Base-by-base conservation (phyloP, 2,113 vertebrate species). In the Vireo altiloquus region DNA sequence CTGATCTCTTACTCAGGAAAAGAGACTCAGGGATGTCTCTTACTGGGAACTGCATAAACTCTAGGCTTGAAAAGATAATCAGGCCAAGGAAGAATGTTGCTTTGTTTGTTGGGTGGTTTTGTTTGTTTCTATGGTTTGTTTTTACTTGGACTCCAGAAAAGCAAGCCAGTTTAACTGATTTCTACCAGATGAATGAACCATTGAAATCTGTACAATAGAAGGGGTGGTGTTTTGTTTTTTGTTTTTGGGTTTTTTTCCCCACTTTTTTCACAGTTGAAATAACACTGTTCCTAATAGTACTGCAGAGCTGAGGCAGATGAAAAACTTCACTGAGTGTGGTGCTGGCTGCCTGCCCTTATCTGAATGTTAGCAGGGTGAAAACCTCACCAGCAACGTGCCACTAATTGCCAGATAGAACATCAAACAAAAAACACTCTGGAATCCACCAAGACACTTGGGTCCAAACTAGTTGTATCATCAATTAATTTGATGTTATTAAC, bases 271-370 rank as follows among this genome's bases (percentile, higher is more conserved):
- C 79, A 92, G 59, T 83, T 85, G 53, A 91, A 92, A 70, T 77
- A 86, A 64, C 39, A 42, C 28, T 86, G 75, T 64, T 94, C 44
- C 64, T 91, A 53, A 74, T 87, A 82, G 77, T 75, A 64, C 37
- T 86, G 69, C 66, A 71, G 65, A 88, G 79, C 65, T 89, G 60
- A 77, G 92, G 63, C 70, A 90, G 90, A 94, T 84, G 82, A 90
- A 30, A 24, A 40, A 42, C 46, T 83, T 22, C 21, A 60, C 53
- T 54, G 54, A 95, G 69, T 54, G 35, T 71, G 37, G 25, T 54
- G 47, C 86, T 97, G 96, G 96, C 94, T 92, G 53, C 71, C 27
- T 70, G 95, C 91, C 96, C 72, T 85, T 31, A 84, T 59, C 46
- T 4, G 20, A 88, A 82, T 44, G 19, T 50, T 77, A 74, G 68